These are phyloP conservation scores for Bungarus multicinctus DNA, from an alignment of 2,113 vertebrate genomes.

Conservation along the genomic window DNA sequence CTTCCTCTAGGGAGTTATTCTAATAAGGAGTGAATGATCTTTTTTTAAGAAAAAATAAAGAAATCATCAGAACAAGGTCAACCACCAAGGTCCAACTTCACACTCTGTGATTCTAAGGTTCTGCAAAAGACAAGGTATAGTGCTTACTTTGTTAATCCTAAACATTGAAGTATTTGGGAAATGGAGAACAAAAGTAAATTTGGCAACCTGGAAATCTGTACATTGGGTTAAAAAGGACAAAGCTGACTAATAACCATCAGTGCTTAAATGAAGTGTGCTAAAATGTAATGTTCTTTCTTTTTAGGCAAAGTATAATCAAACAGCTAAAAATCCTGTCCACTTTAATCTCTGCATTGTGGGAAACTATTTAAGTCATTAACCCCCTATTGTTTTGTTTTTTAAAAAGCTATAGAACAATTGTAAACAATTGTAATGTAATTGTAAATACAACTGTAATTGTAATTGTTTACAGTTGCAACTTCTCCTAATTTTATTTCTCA, in stretches of 20 bases:
- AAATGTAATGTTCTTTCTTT: neutral
- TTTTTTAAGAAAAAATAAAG: neutral
- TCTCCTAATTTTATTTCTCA: neutral
- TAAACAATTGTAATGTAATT: neutral
- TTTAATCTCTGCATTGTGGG: neutral
- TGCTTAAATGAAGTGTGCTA: neutral
- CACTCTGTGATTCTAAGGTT: neutral
- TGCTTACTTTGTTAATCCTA: neutral
- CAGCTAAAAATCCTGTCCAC: neutral
- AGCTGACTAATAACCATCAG: neutral
- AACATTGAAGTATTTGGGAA: neutral
- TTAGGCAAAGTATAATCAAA: neutral
- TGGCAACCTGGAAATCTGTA: neutral
- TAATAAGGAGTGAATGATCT: neutral
- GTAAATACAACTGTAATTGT: neutral
- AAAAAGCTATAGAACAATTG: neutral
- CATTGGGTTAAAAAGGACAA: neutral
- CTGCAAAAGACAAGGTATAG: neutral
- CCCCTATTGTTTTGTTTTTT: neutral
- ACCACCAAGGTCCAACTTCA: neutral
- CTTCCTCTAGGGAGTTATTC: neutral
- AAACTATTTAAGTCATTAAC: neutral
- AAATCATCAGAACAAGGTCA: neutral
- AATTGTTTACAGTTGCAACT: neutral
- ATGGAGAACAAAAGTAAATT: neutral